These are phyloP conservation scores for Cyrtodaria siliqua DNA, from an alignment of 2,888 invertebrate species.

Conservation along the genomic window DNA sequence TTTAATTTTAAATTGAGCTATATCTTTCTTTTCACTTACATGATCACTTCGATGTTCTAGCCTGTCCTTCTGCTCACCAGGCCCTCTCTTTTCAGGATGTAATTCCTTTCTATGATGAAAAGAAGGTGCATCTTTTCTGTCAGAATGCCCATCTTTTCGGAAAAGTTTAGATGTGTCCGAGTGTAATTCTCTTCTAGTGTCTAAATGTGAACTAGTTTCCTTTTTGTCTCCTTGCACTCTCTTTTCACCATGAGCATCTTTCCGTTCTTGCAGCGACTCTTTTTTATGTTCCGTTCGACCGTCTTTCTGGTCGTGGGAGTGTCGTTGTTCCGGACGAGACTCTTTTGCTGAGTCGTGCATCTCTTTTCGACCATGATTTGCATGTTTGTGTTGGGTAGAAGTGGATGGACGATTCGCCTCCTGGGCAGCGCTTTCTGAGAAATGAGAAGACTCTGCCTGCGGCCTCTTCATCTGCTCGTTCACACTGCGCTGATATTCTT, in stretches of 20 bases:
- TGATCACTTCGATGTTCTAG: slow-evolving; percentile 12
- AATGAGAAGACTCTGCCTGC: neutral
- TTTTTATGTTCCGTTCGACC: neutral
- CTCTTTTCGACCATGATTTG: slow-evolving; percentile 54
- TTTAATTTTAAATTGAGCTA: slow-evolving; percentile 25
- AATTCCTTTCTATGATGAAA: slow-evolving; percentile 4
- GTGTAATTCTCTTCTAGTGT: neutral
- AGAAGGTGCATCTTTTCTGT: slow-evolving; percentile 9
- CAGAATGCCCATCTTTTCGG: slow-evolving; percentile 3
- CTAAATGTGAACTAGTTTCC: neutral
- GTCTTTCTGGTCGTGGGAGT: slow-evolving; percentile 3
- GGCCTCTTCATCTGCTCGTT: slow-evolving; percentile 9
- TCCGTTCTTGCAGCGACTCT: slow-evolving; percentile 13
- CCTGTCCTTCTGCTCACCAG: slow-evolving; percentile 17
- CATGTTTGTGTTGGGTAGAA: slow-evolving; percentile 52
- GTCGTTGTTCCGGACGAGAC: slow-evolving; percentile 30
- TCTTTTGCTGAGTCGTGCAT: slow-evolving; percentile 4
- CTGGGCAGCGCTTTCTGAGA: neutral
- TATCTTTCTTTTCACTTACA: slow-evolving; percentile 29
- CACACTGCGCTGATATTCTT: slow-evolving; percentile 2
- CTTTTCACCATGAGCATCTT: slow-evolving; percentile 42
- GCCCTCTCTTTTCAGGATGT: slow-evolving; percentile 31
- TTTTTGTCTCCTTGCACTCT: slow-evolving; percentile 17
- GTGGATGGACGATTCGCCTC: slow-evolving; percentile 19
- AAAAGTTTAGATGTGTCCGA: neutral